A percentile compares a stretch with the other conserved stretches of the same genome.
These are phyloP conservation scores for Atta cephalotes DNA, from an alignment of 1,140 invertebrate genomes.

Conservation along the genomic window DNA sequence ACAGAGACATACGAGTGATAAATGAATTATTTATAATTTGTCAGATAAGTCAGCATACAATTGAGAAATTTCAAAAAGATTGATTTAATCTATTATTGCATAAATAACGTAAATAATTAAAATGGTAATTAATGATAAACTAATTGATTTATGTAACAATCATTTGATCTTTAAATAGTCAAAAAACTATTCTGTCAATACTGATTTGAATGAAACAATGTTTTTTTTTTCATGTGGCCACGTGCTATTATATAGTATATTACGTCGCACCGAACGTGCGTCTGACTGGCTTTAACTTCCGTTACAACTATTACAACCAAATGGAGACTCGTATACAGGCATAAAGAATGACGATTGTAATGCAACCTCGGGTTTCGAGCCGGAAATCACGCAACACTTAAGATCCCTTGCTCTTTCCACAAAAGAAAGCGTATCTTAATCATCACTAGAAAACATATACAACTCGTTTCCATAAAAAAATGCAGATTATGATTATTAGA, in stretches of 20 bases:
- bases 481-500: background rate
- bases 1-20: background rate
- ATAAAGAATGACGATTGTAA: slow-evolving; percentile 71
- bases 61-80: background rate
- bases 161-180: background rate
- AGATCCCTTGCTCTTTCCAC: slow-evolving; percentile 28
- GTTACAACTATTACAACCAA: slow-evolving; percentile 52
- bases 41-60: background rate
- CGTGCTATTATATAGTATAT: background rate
- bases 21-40: slow-evolving; percentile 32
- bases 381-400: slow-evolving; percentile 76
- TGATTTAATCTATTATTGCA: background rate
- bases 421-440: slow-evolving; percentile 63
- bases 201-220: slow-evolving; percentile 17
- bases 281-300: slow-evolving; percentile 56
- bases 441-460: slow-evolving; percentile 48
- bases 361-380: slow-evolving; percentile 66
- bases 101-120: background rate
- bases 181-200: background rate
- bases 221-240: background rate
- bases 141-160: background rate
- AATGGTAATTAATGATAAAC: background rate
- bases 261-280: background rate
- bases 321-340: slow-evolving; percentile 63
- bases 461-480: background rate